phyloP scores from a whole-genome alignment of 1,140 invertebrate species.

The Pseudomyrmex dendroicus region DNA sequence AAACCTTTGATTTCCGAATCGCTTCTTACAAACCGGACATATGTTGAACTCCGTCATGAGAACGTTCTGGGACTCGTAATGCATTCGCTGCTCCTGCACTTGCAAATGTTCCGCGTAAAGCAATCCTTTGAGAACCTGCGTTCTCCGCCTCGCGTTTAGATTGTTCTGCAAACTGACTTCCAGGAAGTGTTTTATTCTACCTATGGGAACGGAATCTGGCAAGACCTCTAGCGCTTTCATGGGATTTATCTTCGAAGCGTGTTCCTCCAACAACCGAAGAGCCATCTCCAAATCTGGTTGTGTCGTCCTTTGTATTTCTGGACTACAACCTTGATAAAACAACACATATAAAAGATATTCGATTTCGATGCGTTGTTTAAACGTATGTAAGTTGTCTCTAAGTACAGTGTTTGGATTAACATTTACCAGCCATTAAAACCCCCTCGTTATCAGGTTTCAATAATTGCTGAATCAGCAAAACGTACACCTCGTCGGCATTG shows the following conservation, averaged over 20 bases:
- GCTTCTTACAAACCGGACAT: conserved; percentile 96
- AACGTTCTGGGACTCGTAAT: conserved; percentile 92
- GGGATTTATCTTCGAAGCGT: conserved; percentile 93
- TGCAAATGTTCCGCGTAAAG: conserved; percentile 93
- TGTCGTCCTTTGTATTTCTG: conserved; percentile 84
- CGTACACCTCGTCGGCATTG: conserved; percentile 88
- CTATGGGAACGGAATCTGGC: conserved; percentile 91
- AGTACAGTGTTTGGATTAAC: neutral
- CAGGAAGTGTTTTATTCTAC: conserved; percentile 91
- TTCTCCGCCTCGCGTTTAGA: conserved; percentile 89
- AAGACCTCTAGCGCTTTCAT: conserved; percentile 90
- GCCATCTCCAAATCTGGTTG: conserved; percentile 92
- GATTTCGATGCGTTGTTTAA: neutral
- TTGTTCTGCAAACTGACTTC: conserved; percentile 91
- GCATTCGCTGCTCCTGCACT: conserved; percentile 92
- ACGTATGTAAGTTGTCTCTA: neutral
- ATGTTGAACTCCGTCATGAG: conserved; percentile 94
- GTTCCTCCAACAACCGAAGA: conserved; percentile 91
- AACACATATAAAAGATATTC: conserved; percentile 27
- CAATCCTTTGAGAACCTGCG: conserved; percentile 92
- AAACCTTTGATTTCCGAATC: conserved; percentile 94
- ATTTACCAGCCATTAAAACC: conserved; percentile 81
- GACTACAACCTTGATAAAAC: conserved; percentile 85
- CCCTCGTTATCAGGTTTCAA: conserved; percentile 86
- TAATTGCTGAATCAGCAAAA: conserved; percentile 88